Base-by-base conservation (phyloP, 2,888 invertebrate genomes). In the Carcina quercana region DNA sequence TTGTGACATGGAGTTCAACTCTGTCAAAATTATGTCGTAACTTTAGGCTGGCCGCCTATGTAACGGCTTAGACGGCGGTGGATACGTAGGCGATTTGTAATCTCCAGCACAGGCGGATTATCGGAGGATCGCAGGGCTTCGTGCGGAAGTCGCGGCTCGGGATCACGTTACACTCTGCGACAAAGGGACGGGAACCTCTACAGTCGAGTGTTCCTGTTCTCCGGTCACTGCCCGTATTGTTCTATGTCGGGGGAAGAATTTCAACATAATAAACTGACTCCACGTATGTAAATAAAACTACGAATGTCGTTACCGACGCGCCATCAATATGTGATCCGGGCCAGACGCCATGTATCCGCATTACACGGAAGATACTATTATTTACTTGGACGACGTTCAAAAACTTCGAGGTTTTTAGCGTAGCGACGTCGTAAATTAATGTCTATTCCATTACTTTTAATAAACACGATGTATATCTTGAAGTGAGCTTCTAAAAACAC, bases 121-220 rank as follows among this genome's bases (percentile, higher is more conserved):
- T 55, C 44, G 56, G 38, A 51, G 59, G 53, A 55, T 50, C 43
- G 61, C 61, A 63, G 72, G 82, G 82, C 80, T 82, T 82, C 82
- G 64, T 57, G 58, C 79, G 80, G 80, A 82, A 73, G 79, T 71
- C 66, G 65, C 60, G 62, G 63, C 66, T 50, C 57, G 47, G 66
- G 67, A 68, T 82, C 78, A 53, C 38, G 67, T 80, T 80, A 74
- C 80, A 58, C 50, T 53, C 54, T 42, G 45, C 48, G 62, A 66
- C 71, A 72, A 72, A 68, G 65, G 68, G 71, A 72, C 66, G 73
- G 73, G 72, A 74, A 68, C 72, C 56, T 60, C 65, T 66, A 61
- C 57, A 61, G 57, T 64, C 55, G 54, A 74, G 68, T 59, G 67
- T 67, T 70, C 66, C 67, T 65, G 69, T 50, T 45, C 43, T 50